These are phyloP conservation scores for Empidonax alnorum DNA, from an alignment of 2,113 vertebrate species.

Conservation along the genomic window DNA sequence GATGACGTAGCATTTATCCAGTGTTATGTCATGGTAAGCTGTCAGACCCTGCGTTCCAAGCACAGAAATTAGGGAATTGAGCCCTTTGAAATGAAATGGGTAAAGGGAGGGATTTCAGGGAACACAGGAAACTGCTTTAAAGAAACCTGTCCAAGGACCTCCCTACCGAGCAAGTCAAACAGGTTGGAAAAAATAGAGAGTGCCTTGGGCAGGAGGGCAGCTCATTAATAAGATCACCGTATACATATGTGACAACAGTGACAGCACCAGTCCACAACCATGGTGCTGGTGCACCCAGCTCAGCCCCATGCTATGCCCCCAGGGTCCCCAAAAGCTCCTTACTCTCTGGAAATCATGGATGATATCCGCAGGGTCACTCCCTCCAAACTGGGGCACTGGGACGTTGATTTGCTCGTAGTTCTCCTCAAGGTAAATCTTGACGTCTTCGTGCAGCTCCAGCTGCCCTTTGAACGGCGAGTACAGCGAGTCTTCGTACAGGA, in stretches of 20 bases:
- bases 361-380: constrained; percentile 90
- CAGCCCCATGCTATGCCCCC: background rate
- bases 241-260: background rate
- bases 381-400: constrained; percentile 88
- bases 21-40: constrained; percentile 90
- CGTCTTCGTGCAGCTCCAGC: constrained; percentile 90
- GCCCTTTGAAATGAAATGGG: background rate
- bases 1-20: constrained; percentile 95
- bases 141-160: background rate
- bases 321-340: constrained; percentile 25
- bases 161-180: background rate
- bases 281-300: background rate
- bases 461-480: constrained; percentile 80
- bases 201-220: background rate
- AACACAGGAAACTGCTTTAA: background rate
- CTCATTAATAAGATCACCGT: background rate
- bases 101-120: background rate
- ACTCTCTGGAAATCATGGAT: constrained; percentile 95
- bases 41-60: constrained; percentile 84
- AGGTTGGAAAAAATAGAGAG: background rate
- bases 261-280: background rate
- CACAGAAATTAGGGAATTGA: background rate
- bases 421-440: constrained; percentile 89
- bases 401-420: constrained; percentile 93
- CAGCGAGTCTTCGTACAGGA: constrained; percentile 86